Evolutionary conservation across 2,888 invertebrate species (phyloP), one percentile per base, ranked within the genome.

Genomic region (Melinaea menophilus): DNA sequence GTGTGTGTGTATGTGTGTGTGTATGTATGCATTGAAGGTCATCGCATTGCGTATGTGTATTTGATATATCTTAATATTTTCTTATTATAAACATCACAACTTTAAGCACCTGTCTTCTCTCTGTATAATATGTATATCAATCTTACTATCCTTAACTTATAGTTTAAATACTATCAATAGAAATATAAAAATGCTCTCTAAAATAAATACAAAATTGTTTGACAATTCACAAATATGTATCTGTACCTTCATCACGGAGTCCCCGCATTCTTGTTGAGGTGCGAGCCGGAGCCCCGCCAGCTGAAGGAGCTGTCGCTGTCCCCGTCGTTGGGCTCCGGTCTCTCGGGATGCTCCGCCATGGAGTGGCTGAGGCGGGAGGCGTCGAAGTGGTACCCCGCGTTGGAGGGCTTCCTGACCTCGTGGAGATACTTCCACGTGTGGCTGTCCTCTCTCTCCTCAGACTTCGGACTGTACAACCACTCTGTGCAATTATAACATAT

Each of bases 301-400:
- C 88, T 89, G 71, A 90, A 90, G 0, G 87, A 87, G 72, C 87
- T 88, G 31, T 90, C 90, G 0, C 88, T 86, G n/a, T 90, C 90
- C 0, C 90, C 90, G 61, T 90, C 90, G 13, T 75, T 74, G 0
- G 77, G 71, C 59, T 72, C 73, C 1, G 73, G 71, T 56, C 65
- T 74, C 56, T 81, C 84, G 0, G 71, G 59, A 46, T 74, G 71
- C 5, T 85, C 84, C 0, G 72, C 59, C 55, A 77, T 66, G 2
- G 82, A 76, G 68, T 84, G 82, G 65, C 78, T 82, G 33, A 84
- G 79, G 0, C 87, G 77, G 0, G 85, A 83, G 0, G 79, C 82
- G 68, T 85, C 90, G 71, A 91, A 82, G 65, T 89, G 85, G 76
- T 78, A 91, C 9, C 79, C 86, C 0, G 87, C 83, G 77, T 91